phyloP scores from a whole-genome alignment of 1,140 invertebrate species.

The Bombus balteatus region DNA sequence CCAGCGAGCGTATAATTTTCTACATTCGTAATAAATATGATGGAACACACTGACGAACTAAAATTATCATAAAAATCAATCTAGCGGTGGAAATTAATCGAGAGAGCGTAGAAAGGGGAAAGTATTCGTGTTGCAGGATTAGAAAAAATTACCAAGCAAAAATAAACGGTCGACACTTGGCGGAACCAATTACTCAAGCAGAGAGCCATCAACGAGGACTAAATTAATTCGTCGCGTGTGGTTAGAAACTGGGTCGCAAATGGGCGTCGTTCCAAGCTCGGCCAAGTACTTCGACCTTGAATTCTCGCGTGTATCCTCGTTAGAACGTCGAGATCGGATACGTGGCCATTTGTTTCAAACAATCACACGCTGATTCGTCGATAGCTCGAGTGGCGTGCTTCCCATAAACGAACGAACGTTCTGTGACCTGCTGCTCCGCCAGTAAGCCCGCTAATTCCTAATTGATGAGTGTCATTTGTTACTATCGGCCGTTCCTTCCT shows the following conservation, averaged over 20 bases:
- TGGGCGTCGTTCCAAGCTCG: background rate
- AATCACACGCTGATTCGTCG: conserved; percentile 49
- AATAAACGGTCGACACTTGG: conserved; percentile 10
- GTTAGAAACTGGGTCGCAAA: conserved; percentile 27
- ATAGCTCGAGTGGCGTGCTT: conserved; percentile 34
- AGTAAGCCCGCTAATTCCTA: conserved; percentile 68
- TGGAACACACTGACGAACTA: background rate
- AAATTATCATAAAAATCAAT: background rate
- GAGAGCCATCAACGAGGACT: background rate
- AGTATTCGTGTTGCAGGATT: background rate
- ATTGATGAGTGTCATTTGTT: conserved; percentile 76
- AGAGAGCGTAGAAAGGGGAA: background rate
- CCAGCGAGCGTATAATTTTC: background rate
- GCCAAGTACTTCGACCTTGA: conserved; percentile 14
- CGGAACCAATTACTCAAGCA: background rate
- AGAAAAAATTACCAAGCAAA: background rate
- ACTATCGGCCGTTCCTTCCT: conserved; percentile 63
- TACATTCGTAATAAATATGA: background rate
- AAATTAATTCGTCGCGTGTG: conserved; percentile 26
- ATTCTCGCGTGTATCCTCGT: conserved; percentile 41
- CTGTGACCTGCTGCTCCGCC: background rate
- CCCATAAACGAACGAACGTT: conserved; percentile 40
- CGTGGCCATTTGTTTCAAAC: conserved; percentile 53
- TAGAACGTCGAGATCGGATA: conserved; percentile 46
- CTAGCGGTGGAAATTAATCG: background rate